Evolutionary conservation across 2,888 invertebrate genomes (phyloP), one percentile per base, ranked within the genome.

Genomic region (Drosophila incognita): DNA sequence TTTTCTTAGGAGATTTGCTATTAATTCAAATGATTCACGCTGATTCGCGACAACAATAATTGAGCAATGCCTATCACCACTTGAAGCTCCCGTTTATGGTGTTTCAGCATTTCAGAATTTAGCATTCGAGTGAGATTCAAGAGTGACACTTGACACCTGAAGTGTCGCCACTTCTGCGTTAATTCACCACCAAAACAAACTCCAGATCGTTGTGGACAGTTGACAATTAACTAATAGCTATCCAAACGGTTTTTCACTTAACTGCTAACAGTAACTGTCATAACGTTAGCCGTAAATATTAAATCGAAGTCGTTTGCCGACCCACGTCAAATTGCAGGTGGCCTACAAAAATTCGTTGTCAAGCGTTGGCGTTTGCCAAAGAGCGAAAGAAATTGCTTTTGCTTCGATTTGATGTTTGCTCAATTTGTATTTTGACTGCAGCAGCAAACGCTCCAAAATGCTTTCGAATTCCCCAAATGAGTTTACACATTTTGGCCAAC

Each of bases 311-410:
- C 15, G 51, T 29, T 15, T 24, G 35, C 18, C 69, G 29, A 61
- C 83, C 89, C 89, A 85, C 89, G 63, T 65, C 78, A 71, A 81
- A 78, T 75, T 83, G 83, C 87, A 74, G 79, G 57, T 78, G 87
- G 67, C 60, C 72, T 73, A 61, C 79, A 61, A 79, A 70, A 56
- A 69, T 42, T 42, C 63, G 63, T 56, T 68, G 60, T 58, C 59
- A 70, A 38, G 72, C 62, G 82, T 87, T 79, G 87, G 76, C 79
- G 87, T 76, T 74, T 53, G 54, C 58, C 42, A 52, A 74, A 69
- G 31, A 62, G 46, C 18, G 7, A 24, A 78, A 78, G 72, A 85
- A 76, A 89, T 77, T 61, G 68, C 46, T 75, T 72, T 77, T 51
- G 65, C 53, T 75, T 79, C 72, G 75, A 68, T 73, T 76, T 77